A percentile compares a stretch with the other conserved stretches of the same genome.
These are phyloP conservation scores for Daubentonia madagascariensis DNA, from an alignment of 2,113 vertebrate genomes.

Conservation along the genomic window DNA sequence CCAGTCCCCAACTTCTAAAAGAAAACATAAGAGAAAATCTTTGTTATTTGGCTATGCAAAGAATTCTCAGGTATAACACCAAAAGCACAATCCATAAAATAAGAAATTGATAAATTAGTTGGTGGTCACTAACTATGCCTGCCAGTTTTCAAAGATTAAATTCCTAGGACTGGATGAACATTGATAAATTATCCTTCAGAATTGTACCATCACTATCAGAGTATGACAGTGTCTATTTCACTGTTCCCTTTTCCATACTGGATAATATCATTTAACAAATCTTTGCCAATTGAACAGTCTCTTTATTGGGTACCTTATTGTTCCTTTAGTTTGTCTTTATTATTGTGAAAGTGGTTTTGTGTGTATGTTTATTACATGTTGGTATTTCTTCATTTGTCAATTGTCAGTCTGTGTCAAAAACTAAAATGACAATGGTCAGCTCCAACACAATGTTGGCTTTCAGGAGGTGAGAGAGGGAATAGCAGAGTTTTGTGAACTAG, in stretches of 20 bases:
- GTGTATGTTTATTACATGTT: background rate
- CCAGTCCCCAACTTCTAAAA: no score
- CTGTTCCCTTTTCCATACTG: background rate
- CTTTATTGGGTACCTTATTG: background rate
- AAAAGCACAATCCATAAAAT: background rate
- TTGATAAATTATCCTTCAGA: background rate
- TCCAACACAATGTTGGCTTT: no score
- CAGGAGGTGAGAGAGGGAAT: background rate
- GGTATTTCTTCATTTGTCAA: background rate
- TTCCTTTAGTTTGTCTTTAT: background rate
- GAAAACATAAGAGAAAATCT: background rate
- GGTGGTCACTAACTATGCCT: background rate
- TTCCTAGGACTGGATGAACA: background rate
- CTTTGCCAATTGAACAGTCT: background rate
- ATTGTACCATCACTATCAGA: background rate
- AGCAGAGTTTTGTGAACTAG: background rate
- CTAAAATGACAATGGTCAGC: background rate
- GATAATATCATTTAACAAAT: background rate
- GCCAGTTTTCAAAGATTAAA: background rate
- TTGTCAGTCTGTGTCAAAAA: background rate
- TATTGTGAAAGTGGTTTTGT: background rate
- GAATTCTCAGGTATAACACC: background rate
- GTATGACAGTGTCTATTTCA: background rate
- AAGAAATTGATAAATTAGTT: background rate
- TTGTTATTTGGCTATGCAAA: background rate